A percentile compares a stretch with the other conserved stretches of the same genome.
These are phyloP conservation scores for Helostoma temminkii DNA, from an alignment of 2,797 vertebrate genomes.

Conservation along the genomic window DNA sequence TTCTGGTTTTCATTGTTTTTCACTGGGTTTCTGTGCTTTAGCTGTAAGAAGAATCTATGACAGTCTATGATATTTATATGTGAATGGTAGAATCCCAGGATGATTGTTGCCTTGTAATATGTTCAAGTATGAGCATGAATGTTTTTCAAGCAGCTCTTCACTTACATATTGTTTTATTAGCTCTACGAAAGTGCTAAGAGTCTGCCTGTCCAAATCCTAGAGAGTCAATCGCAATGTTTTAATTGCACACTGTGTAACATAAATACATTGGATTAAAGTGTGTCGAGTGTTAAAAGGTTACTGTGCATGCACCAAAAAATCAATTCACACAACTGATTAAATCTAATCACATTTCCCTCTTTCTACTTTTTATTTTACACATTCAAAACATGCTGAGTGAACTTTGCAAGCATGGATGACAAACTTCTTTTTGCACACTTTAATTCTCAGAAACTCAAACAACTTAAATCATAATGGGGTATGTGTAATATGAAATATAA, in stretches of 20 bases:
- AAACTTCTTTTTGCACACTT: constrained; percentile 79
- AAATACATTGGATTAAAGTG: background rate
- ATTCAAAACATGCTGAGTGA: constrained; percentile 77
- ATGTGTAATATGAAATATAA: constrained; percentile 89
- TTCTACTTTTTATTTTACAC: constrained; percentile 46
- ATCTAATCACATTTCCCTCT: constrained; percentile 29
- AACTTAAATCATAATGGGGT: constrained; percentile 84
- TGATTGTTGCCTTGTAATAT: constrained; percentile 14
- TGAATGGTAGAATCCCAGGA: constrained; percentile 48
- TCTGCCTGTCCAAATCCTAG: constrained; percentile 32
- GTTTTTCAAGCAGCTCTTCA: constrained; percentile 49
- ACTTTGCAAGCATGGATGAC: constrained; percentile 74
- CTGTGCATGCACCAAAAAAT: constrained; percentile 66
- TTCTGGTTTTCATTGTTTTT: constrained; percentile 52
- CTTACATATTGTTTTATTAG: constrained; percentile 46
- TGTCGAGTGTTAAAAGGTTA: constrained; percentile 50
- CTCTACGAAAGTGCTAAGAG: constrained; percentile 40
- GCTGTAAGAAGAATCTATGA: constrained; percentile 68
- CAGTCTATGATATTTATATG: constrained; percentile 70
- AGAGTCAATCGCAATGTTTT: constrained; percentile 14
- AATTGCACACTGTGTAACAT: constrained; percentile 14
- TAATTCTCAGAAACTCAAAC: constrained; percentile 88
- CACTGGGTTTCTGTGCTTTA: constrained; percentile 61
- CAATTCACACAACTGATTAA: constrained; percentile 49
- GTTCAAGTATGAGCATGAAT: constrained; percentile 47